A percentile compares a stretch with the other conserved stretches of the same genome.
Evolutionary conservation across 2,113 vertebrate species (phyloP).

Genomic region (Phalacrocorax carbo): DNA sequence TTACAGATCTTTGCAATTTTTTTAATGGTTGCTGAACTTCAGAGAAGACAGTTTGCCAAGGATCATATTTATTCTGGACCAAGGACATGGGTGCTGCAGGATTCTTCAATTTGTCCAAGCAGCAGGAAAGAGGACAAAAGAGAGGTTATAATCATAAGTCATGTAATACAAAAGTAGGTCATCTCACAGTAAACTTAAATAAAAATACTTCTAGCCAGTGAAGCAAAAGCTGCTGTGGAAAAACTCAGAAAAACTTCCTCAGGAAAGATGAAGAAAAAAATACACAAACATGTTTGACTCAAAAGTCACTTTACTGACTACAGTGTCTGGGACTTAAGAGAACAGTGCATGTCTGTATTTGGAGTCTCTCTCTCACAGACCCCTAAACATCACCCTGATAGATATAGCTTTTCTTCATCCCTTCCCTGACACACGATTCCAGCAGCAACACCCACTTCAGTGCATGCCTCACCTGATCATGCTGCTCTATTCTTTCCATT

Average conservation of each 20-base stretch:
- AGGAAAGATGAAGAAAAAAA: background rate
- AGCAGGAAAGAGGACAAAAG: background rate
- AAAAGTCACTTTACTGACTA: background rate
- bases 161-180: background rate
- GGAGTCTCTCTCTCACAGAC: background rate
- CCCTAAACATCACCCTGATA: background rate
- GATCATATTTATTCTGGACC: background rate
- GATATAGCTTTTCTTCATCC: background rate
- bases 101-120: background rate
- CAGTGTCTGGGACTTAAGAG: background rate
- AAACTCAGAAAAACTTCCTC: background rate
- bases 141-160: background rate
- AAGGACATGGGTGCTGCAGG: background rate
- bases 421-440: background rate
- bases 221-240: background rate
- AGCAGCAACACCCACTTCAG: background rate
- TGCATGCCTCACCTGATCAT: background rate
- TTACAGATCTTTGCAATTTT: background rate
- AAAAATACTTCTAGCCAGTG: background rate
- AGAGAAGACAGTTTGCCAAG: background rate
- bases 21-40: background rate
- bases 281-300: background rate
- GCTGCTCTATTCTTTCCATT: background rate
- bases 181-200: background rate
- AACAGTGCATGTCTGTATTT: background rate